These are phyloP conservation scores for Zelostemma sp. DNA, from an alignment of 1,140 invertebrate genomes.

Conservation along the genomic window DNA sequence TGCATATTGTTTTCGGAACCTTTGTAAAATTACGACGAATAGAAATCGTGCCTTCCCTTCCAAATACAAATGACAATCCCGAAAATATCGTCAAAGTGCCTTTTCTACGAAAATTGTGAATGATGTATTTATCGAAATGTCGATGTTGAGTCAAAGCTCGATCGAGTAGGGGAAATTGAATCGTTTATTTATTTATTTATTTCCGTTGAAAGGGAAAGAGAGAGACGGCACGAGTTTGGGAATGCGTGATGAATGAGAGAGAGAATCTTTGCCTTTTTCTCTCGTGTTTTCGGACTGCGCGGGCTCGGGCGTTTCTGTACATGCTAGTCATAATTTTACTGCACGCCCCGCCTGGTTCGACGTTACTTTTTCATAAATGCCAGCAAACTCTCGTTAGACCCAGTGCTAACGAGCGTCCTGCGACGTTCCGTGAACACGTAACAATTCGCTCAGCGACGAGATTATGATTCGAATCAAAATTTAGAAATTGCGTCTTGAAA, in stretches of 20 bases:
- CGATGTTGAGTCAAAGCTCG: background rate
- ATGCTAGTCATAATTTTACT: slow-evolving; percentile 59
- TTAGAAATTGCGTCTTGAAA: too few relatives aligned
- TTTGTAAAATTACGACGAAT: too few relatives aligned
- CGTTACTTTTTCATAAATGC: too few relatives aligned
- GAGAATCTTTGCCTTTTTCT: background rate
- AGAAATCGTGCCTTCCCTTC: slow-evolving; percentile 1
- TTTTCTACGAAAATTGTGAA: background rate
- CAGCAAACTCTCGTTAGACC: slow-evolving; percentile 17
- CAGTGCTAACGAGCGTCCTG: slow-evolving; percentile 15
- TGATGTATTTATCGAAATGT: background rate
- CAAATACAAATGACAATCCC: background rate
- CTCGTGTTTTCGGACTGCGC: background rate
- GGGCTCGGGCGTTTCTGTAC: slow-evolving; percentile 46
- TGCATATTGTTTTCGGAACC: too few relatives aligned
- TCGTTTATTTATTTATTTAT: background rate
- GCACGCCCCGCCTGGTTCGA: slow-evolving; percentile 10
- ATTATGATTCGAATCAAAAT: slow-evolving; percentile 1
- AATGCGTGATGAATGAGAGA: background rate
- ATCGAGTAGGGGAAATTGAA: background rate
- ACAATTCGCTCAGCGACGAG: background rate
- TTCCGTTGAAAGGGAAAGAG: background rate
- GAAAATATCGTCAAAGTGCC: slow-evolving; percentile 2
- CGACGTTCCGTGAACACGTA: background rate
- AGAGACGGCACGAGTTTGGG: too few relatives aligned